Evolutionary conservation across 2,113 vertebrate genomes (phyloP).

Genomic region (Nothoprocta perdicaria): DNA sequence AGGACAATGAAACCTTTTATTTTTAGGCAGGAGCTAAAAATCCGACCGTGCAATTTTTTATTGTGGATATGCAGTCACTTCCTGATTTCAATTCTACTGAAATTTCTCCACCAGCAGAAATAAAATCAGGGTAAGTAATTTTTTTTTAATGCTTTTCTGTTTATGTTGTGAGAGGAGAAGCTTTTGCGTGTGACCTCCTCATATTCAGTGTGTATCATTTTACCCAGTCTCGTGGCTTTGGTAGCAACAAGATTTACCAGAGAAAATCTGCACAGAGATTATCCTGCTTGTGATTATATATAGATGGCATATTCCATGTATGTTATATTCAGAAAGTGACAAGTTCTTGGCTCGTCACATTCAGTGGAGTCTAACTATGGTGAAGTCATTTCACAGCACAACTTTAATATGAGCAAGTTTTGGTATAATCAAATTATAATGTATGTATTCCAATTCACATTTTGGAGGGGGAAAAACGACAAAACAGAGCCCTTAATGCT

Average conservation of each 20-base stretch:
- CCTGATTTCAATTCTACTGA: fast-evolving
- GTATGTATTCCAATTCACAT: constrained; percentile 56
- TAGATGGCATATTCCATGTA: constrained; percentile 69
- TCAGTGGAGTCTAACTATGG: constrained; percentile 70
- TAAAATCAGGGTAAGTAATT: constrained; percentile 72
- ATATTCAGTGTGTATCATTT: constrained; percentile 6
- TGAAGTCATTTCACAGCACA: constrained; percentile 72
- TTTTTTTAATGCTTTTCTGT: background rate
- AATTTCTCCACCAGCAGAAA: constrained; percentile 70
- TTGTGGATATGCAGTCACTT: constrained; percentile 61
- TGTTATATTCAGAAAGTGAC: constrained; percentile 73
- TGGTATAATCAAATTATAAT: constrained; percentile 69
- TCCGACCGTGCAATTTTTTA: constrained; percentile 78
- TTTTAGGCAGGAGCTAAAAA: constrained; percentile 81
- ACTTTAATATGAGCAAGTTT: constrained; percentile 72
- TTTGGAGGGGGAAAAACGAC: background rate
- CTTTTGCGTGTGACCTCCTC: background rate
- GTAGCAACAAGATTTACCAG: constrained; percentile 66
- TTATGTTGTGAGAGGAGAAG: constrained; percentile 30
- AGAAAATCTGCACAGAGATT: constrained; percentile 72
- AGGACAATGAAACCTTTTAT: constrained; percentile 35
- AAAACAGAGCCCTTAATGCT: constrained; percentile 59
- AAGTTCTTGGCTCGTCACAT: constrained; percentile 69
- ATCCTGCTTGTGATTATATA: constrained; percentile 69
- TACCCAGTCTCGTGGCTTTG: constrained; percentile 10